Base-by-base conservation (phyloP, 2,888 invertebrate genomes). In the Aspidiotus rigidus region DNA sequence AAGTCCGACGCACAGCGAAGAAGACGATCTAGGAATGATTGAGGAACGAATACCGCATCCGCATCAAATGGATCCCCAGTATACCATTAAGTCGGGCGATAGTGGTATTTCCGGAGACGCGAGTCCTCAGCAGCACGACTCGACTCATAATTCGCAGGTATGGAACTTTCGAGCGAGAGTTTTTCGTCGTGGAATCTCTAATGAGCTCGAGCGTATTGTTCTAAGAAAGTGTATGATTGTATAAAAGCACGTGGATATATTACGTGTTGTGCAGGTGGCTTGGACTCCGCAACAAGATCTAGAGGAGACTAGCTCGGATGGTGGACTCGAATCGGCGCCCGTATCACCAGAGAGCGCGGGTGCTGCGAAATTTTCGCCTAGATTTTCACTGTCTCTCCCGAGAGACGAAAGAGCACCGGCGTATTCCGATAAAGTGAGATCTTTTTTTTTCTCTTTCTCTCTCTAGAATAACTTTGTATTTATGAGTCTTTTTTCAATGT, bases 201-300 rank as follows among this genome's bases (percentile, higher is more conserved):
- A n/a, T n/a, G 28, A 39, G 63, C 49, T 53, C 39, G 39, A 63
- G 17, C 57, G 44, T 53, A 53, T 44, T n/a, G 53, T 49, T 44
- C 44, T 28, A 49, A 63, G 53, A 49, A 62, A 40, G 42, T 49
- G 42, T 62, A 49, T 62, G 49, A 62, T 62, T 53, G 53, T 28
- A 63, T 62, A 16, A 41, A 44, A 49, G 17, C 53, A 53, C 15
- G 53, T 39, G 63, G 39, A 3, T 16, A 15, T 28, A 39, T 60
- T 62, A 62, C 62, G 53, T 63, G 16, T 63, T 7, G 40, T 62
- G 44, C 69, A 75, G 73, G 74, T 73, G 57, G 80, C 86, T 0
- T 92, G 91, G 92, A 91, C 90, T 0, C 91, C 92, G 0, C 89
- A 91, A 75, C 90, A 91, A 77, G 92, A 92, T 77, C 81, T 92